These are phyloP conservation scores for Gallinago media DNA, from an alignment of 2,113 vertebrate species.

Conservation along the genomic window DNA sequence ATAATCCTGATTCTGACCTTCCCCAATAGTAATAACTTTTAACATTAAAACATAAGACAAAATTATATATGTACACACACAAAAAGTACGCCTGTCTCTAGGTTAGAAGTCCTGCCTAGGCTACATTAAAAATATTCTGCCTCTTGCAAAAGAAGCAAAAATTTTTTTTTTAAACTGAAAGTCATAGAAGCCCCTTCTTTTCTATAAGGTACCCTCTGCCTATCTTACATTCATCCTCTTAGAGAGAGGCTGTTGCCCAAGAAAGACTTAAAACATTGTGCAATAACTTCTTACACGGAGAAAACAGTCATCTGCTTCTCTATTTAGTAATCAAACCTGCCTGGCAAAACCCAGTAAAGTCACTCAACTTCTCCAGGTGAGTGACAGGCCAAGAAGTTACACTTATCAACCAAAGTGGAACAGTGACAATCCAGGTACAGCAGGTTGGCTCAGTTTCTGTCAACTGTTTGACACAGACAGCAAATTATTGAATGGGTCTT, in stretches of 20 bases:
- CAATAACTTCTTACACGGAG: neutral
- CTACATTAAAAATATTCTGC: neutral
- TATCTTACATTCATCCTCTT: neutral
- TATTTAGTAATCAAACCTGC: neutral
- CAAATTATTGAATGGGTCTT: neutral
- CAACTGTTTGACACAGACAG: neutral
- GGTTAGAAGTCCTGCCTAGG: neutral
- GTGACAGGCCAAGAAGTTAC: neutral
- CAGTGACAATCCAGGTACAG: neutral
- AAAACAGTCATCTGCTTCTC: neutral
- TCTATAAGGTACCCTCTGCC: neutral
- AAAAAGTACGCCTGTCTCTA: neutral
- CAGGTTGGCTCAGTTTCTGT: neutral
- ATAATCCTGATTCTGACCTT: neutral
- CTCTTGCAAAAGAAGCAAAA: neutral
- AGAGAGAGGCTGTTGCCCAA: neutral
- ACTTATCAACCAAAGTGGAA: neutral
- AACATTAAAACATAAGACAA: neutral
- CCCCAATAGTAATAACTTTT: neutral
- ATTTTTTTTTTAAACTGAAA: neutral
- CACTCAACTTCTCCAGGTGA: neutral
- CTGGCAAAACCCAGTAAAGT: neutral
- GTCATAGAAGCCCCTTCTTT: neutral
- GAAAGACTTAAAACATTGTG: neutral
- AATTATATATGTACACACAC: neutral